A percentile compares a stretch with the other conserved stretches of the same genome.
Evolutionary conservation across 2,888 invertebrate genomes (phyloP).

Genomic region (Hyposoter dolosus): DNA sequence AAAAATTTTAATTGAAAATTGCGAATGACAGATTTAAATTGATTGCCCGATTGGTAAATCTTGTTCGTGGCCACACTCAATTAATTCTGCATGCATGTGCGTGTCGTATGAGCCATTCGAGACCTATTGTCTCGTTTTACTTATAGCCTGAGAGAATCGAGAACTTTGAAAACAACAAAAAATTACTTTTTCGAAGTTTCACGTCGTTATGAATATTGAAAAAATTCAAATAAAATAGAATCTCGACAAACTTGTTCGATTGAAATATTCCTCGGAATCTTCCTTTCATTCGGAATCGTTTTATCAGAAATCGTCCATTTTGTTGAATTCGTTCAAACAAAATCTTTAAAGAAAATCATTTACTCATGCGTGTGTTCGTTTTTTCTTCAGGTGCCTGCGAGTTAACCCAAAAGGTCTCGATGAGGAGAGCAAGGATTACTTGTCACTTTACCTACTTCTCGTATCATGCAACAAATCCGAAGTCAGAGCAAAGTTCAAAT

Average conservation of each 20-base stretch:
- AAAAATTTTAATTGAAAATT: constrained; percentile 24
- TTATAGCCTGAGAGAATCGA: not conserved
- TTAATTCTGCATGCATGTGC: not conserved
- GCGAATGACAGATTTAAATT: constrained; percentile 44
- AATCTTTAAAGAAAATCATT: not conserved
- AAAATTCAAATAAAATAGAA: not conserved
- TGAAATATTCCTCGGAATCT: not conserved
- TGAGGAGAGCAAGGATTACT: constrained; percentile 99
- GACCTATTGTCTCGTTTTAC: not conserved
- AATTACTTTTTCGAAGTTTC: not conserved
- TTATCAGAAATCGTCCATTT: not conserved
- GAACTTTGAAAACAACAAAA: not conserved
- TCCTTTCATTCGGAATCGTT: not conserved
- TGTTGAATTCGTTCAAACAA: not conserved
- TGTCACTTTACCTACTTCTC: constrained; percentile 98
- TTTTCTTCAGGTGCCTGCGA: constrained; percentile 93
- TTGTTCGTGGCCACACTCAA: constrained; percentile 19
- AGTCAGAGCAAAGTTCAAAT: constrained; percentile 99
- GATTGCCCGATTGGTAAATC: constrained; percentile 40
- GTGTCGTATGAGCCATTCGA: not conserved
- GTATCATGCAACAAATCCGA: constrained; percentile 99
- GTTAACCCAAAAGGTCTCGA: constrained; percentile 99
- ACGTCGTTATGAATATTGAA: not conserved
- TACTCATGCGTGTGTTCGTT: not conserved
- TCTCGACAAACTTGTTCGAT: not conserved